Percentiles rank a stretch among this genome's conserved stretches.
Evolutionary conservation across 92 coral and sea anemone species (phyloP).

Genomic region (Desmophyllum pertusum): DNA sequence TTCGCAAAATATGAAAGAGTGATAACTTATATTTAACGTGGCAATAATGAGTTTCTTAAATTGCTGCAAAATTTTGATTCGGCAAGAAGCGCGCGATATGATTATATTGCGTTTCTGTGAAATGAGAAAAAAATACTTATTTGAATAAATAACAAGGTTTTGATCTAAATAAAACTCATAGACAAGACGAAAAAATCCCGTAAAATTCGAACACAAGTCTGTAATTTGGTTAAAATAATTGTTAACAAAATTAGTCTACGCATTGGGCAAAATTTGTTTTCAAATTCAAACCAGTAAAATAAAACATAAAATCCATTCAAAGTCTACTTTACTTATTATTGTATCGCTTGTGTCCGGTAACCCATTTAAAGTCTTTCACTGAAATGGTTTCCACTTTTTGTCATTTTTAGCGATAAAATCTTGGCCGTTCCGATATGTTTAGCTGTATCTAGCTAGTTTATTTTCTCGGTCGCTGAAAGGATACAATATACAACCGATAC

Average conservation of each 20-base stretch:
- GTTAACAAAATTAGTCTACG: neutral
- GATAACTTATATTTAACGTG: slow-evolving; percentile 7
- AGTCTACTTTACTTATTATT: neutral
- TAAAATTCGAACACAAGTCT: neutral
- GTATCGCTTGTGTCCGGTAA: slow-evolving; percentile 14
- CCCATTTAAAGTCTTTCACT: neutral
- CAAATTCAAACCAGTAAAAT: neutral
- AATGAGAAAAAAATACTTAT: neutral
- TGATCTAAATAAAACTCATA: neutral
- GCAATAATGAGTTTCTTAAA: neutral
- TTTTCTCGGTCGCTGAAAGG: slow-evolving; percentile 26
- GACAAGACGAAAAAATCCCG: neutral
- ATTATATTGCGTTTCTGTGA: neutral
- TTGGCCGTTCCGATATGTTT: neutral
- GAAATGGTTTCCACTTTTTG: neutral
- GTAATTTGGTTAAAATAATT: neutral
- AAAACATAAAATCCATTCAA: neutral
- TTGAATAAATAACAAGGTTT: neutral
- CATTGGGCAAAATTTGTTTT: neutral
- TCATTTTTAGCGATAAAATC: neutral
- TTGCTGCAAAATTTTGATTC: neutral
- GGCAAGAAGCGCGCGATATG: neutral
- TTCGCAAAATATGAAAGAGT: neutral
- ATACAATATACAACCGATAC: slow-evolving; percentile 40
- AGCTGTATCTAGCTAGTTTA: slow-evolving; percentile 21